Conservation (phyloP, 2,888 invertebrate species). For the Ctena decussata region DNA sequence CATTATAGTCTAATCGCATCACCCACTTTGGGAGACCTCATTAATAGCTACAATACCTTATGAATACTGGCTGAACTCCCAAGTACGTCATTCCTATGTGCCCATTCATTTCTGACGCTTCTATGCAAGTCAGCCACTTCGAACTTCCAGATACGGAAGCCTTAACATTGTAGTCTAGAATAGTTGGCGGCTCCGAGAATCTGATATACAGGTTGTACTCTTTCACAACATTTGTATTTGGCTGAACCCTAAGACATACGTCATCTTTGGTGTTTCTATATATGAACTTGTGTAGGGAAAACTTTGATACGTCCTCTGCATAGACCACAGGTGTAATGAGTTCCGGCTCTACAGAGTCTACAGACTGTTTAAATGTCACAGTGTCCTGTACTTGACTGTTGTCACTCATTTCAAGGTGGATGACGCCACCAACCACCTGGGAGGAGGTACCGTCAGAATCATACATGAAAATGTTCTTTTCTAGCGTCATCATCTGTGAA, state of each 20-base stretch:
- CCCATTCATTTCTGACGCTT: background rate
- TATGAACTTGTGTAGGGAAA: conserved; percentile 9
- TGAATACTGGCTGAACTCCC: background rate
- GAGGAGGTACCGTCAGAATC: conserved; percentile 7
- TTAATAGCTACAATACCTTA: too few relatives aligned
- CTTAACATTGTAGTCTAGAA: background rate
- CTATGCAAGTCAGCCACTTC: background rate
- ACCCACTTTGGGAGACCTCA: too few relatives aligned
- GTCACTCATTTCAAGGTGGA: background rate
- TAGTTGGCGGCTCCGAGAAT: background rate
- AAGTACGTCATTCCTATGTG: conserved; percentile 11
- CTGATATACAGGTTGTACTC: background rate
- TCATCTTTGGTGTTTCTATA: conserved; percentile 7
- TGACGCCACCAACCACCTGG: conserved; percentile 16
- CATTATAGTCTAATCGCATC: too few relatives aligned
- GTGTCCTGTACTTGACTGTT: background rate
- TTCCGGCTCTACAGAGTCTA: background rate
- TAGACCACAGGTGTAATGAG: background rate
- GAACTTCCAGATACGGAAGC: background rate
- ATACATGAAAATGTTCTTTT: conserved; percentile 35
- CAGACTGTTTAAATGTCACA: conserved; percentile 4
- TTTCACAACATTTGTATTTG: background rate
- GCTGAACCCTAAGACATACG: conserved; percentile 10
- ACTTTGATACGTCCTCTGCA: conserved; percentile 10
- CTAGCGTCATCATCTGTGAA: conserved; percentile 10